Conservation (phyloP, 2,888 invertebrate species). For the Nemotelus nigrinus region DNA sequence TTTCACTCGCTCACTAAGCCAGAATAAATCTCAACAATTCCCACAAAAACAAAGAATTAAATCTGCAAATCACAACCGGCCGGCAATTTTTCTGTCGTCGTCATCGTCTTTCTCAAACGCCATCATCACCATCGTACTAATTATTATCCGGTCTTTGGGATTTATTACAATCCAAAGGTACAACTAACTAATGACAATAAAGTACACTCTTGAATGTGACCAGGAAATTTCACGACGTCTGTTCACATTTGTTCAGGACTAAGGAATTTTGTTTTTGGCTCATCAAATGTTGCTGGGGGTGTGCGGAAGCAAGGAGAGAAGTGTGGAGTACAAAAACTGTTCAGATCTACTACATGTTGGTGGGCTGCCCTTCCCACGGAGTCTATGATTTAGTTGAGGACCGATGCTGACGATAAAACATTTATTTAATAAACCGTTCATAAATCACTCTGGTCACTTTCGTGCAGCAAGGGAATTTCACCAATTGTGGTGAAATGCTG, state of each 20-base stretch:
- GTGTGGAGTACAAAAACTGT: too few relatives aligned
- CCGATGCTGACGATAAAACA: slow-evolving; percentile 42
- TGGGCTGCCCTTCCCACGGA: slow-evolving; percentile 6
- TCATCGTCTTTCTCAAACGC: too few relatives aligned
- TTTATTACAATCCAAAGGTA: slow-evolving; percentile 48
- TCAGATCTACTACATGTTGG: too few relatives aligned
- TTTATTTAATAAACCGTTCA: slow-evolving; percentile 47
- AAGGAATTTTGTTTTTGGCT: too few relatives aligned
- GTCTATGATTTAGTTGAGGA: slow-evolving; percentile 40
- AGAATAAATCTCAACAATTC: slow-evolving; percentile 1
- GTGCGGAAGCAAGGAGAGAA: too few relatives aligned
- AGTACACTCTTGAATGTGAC: slow-evolving; percentile 5
- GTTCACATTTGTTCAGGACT: too few relatives aligned
- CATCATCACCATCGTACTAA: slow-evolving; percentile 36
- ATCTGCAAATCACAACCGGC: slow-evolving; percentile 39
- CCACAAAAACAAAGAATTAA: slow-evolving; percentile 23
- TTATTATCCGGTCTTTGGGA: slow-evolving; percentile 46
- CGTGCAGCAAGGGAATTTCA: slow-evolving; percentile 18
- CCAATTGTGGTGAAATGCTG: slow-evolving; percentile 38
- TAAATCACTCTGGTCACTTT: slow-evolving; percentile 44
- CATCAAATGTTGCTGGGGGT: too few relatives aligned
- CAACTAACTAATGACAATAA: slow-evolving; percentile 41
- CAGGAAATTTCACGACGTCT: background rate
- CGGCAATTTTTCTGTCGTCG: slow-evolving; percentile 25
- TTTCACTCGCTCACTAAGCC: background rate